Conservation (phyloP, 2,797 vertebrate genomes). For the Trachurus trachurus region DNA sequence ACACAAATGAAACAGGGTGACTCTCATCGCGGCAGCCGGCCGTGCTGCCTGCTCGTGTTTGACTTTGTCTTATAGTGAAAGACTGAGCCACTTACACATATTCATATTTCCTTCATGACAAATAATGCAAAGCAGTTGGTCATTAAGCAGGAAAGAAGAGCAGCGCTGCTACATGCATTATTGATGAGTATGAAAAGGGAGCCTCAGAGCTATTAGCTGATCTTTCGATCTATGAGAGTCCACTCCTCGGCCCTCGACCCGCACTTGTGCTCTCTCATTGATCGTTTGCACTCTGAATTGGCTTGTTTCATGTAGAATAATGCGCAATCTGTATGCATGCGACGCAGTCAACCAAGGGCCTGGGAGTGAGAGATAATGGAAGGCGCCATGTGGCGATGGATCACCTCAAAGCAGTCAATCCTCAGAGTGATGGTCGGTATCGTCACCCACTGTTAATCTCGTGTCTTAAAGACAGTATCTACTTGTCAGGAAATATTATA, state of each 20-base stretch:
- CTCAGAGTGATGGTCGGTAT: not conserved
- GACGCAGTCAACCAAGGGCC: not conserved
- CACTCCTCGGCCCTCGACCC: constrained; percentile 6
- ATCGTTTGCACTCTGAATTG: constrained; percentile 35
- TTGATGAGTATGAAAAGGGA: constrained; percentile 65
- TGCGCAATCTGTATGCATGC: constrained; percentile 45
- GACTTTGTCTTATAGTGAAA: not conserved
- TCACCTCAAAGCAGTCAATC: constrained; percentile 1
- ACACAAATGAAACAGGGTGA: too few species aligned
- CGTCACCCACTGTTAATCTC: not conserved
- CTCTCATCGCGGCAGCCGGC: too few species aligned
- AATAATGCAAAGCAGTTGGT: constrained; percentile 29
- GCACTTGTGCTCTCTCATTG: constrained; percentile 26
- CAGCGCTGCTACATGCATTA: constrained; percentile 58
- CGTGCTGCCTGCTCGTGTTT: too few species aligned
- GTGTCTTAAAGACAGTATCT: not conserved
- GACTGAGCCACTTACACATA: not conserved
- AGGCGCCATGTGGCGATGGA: not conserved
- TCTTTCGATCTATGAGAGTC: constrained; percentile 36
- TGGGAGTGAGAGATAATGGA: constrained; percentile 10
- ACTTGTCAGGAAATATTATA: not conserved
- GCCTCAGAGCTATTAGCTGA: constrained; percentile 50
- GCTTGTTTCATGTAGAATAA: constrained; percentile 45
- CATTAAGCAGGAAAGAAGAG: constrained; percentile 28
- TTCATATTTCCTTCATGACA: constrained; percentile 14